phyloP scores from a whole-genome alignment of 2,888 invertebrate genomes.

The Xestia ashworthii region DNA sequence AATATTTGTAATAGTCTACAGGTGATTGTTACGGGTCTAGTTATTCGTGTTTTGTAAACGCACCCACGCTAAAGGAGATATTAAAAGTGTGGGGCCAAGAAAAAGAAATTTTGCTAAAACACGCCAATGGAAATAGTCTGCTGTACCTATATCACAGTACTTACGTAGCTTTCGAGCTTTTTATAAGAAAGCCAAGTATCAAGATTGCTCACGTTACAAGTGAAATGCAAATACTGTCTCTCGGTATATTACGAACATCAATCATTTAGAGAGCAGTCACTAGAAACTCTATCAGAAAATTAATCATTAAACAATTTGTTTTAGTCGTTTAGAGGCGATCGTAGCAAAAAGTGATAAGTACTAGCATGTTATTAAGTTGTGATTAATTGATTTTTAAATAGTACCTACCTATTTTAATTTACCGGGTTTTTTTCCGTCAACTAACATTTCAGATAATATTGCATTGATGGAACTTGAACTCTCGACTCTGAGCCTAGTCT shows the following conservation, averaged over 20 bases:
- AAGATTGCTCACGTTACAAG: conserved; percentile 44
- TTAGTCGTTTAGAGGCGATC: conserved; percentile 12
- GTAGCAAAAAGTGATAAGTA: conserved; percentile 44
- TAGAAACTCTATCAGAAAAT: conserved; percentile 55
- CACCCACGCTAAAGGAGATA: no score
- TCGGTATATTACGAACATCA: conserved; percentile 67
- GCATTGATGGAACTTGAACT: neutral
- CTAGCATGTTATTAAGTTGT: conserved; percentile 27
- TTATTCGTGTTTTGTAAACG: no score
- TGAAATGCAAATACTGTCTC: conserved; percentile 68
- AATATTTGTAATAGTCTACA: no score
- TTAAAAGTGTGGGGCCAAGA: no score
- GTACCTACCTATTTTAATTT: conserved; percentile 7
- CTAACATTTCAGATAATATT: neutral
- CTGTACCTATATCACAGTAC: no score
- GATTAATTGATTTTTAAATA: conserved; percentile 56
- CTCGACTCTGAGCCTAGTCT: neutral
- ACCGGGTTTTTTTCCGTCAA: conserved; percentile 28
- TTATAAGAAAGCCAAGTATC: conserved; percentile 54
- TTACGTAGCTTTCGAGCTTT: neutral
- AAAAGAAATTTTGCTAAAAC: no score
- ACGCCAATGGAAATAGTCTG: neutral
- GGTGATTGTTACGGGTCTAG: no score
- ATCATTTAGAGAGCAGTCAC: conserved; percentile 68
- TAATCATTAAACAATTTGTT: conserved; percentile 57